Base-by-base conservation (phyloP, 2,797 vertebrate genomes). In the Botia kubotai region DNA sequence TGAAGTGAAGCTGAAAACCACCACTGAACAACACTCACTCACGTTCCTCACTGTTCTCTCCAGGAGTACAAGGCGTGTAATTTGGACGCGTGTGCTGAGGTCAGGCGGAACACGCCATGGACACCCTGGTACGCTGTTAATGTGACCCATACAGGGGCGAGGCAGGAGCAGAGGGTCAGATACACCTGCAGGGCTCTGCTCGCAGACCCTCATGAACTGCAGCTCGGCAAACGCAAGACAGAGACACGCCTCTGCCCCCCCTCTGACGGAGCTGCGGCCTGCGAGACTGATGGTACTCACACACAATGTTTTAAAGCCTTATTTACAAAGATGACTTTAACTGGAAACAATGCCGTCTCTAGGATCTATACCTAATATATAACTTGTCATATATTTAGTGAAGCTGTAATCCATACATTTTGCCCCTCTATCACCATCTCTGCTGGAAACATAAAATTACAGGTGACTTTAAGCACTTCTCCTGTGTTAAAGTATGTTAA, bases 31-130 rank as follows among this genome's bases (percentile, higher is more conserved):
- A 29, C 29, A 29, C 33, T 26, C 0, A 2, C 29, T 23, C 16
- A n/a, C n/a, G n/a, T n/a, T n/a, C n/a, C n/a, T n/a, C n/a, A n/a
- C n/a, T n/a, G n/a, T n/a, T n/a, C n/a, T n/a, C n/a, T 84, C 1
- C 88, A 99, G 97, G 97, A 99, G 84, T 98, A 96, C 87, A 95
- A 96, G 85, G 94, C 94, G 0, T 99, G 98, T 85, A 98, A 97
- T 87, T 92, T 97, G 0, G 98, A 98, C 17, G 90, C 94, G 8
- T 99, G 98, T 86, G 96, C 96, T 0, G 98, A 99, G 84, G 97
- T 98, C 52, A 95, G 97, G 23, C 95, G 97, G 72, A 98, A 96
- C 91, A 99, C 97, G 0, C 98, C 98, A 0, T 99, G 98, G 98
- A 98, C 96, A 0, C 96, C 96, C 0, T 99, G 98, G 97, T 95